phyloP scores from a whole-genome alignment of 1,140 invertebrate genomes.

The Leptopilina clavipes region DNA sequence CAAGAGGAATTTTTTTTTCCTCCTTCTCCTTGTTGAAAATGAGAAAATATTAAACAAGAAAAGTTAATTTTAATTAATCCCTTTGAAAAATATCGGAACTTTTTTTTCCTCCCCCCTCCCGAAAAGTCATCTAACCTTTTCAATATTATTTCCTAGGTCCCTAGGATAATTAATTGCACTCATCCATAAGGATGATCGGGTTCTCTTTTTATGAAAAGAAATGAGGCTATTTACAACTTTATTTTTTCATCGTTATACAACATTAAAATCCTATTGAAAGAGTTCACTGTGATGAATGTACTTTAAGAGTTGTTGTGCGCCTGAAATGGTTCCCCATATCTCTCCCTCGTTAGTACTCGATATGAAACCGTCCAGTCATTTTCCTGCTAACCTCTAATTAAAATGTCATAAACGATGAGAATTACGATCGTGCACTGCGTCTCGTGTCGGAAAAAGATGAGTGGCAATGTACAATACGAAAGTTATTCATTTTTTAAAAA shows the following conservation, averaged over 20 bases:
- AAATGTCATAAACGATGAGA: slow-evolving; percentile 34
- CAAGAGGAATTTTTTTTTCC: not conserved
- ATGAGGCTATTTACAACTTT: slow-evolving; percentile 8
- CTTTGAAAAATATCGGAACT: not conserved
- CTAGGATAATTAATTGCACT: not conserved
- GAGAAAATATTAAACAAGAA: slow-evolving; percentile 18
- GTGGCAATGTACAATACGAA: slow-evolving; percentile 7
- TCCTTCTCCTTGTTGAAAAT: not conserved
- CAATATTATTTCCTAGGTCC: not conserved
- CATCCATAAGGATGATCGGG: not conserved
- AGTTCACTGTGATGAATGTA: slow-evolving; percentile 31
- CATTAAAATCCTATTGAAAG: slow-evolving; percentile 33
- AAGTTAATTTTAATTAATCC: not conserved
- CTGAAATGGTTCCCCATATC: slow-evolving; percentile 25
- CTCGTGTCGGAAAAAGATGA: not conserved
- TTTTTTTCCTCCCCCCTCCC: not conserved
- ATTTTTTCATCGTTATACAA: not conserved
- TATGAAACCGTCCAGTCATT: slow-evolving; percentile 33
- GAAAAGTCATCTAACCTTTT: not conserved
- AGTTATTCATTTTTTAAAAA: not conserved
- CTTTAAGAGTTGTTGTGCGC: slow-evolving; percentile 5
- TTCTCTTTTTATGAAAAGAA: slow-evolving; percentile 5
- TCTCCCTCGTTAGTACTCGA: slow-evolving; percentile 32
- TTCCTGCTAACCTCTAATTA: slow-evolving; percentile 31
- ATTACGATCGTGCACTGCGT: slow-evolving; percentile 24